Evolutionary conservation across 2,888 invertebrate species (phyloP), one percentile per base, ranked within the genome.

Genomic region (Aphodius granarius): DNA sequence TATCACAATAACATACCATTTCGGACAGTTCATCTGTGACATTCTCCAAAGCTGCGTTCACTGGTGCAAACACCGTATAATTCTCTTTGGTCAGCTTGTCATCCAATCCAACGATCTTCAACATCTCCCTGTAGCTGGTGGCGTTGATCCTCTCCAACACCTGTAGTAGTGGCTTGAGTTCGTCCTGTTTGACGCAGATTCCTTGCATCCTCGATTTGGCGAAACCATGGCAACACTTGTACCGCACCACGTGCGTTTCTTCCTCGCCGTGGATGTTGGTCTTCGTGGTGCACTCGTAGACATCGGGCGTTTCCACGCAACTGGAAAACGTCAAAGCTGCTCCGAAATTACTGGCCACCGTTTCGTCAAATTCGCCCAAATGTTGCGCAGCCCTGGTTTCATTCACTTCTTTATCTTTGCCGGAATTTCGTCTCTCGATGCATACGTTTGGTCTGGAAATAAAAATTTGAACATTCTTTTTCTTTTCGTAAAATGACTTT

Each of bases 191-290:
- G 70, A 82, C 83, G 79, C 87, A 87, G 73, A 85, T 85, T 66
- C 81, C 78, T 13, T 83, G 77, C 62, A 83, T 81, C 22, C 81
- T 23, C 18, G 72, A 79, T 75, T 91, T 87, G 74, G 89, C 87
- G 84, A 87, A 93, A 63, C 93, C 93, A 82, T 90, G 90, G 84
- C 94, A 94, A 84, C 94, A 94, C 83, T 92, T 91, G 80, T 92
- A 90, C 18, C 89, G 90, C 71, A 92, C 89, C 15, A 89, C 90
- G 79, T 91, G 86, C 1, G 91, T 92, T 85, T 91, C 92, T 79
- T 90, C 89, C 63, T 90, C 89, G 18, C 91, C 91, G 81, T 89
- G 89, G 81, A 89, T 89, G 81, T 89, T 89, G 64, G 89, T 86
- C 88, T 88, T 89, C 22, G 89, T 89, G n/a, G 88, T 85, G 80